phyloP scores from a whole-genome alignment of 2,888 invertebrate genomes.

The Mimumesa dahlbomi region DNA sequence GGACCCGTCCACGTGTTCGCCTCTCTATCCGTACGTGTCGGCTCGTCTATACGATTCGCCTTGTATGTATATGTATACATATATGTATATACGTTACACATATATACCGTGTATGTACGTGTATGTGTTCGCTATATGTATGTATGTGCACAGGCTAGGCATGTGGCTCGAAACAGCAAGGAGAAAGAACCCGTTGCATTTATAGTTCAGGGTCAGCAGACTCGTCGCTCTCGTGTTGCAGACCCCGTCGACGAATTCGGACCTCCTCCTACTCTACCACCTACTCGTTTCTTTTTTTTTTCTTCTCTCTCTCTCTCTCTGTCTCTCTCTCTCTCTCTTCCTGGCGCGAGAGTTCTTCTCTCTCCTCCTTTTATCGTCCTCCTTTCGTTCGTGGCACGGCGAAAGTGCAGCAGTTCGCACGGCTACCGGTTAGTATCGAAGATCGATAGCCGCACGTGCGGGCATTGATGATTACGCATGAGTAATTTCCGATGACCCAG shows the following conservation, averaged over 20 bases:
- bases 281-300: background rate
- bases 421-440: slow-evolving; percentile 19
- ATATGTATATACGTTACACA: too few species aligned
- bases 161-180: slow-evolving; percentile 49
- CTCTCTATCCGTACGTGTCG: slow-evolving; percentile 13
- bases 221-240: slow-evolving; percentile 40
- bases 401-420: slow-evolving; percentile 29
- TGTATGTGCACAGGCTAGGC: slow-evolving; percentile 38
- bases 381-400: slow-evolving; percentile 4
- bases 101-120: slow-evolving; percentile 1
- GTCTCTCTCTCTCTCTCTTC: background rate
- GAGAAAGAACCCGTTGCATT: slow-evolving; percentile 66
- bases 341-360: too few species aligned
- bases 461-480: slow-evolving; percentile 15
- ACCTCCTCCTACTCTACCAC: slow-evolving; percentile 4
- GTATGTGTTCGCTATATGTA: background rate
- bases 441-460: slow-evolving; percentile 29
- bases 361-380: background rate
- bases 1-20: slow-evolving; percentile 30
- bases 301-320: background rate
- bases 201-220: slow-evolving; percentile 75
- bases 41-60: slow-evolving; percentile 16
- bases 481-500: slow-evolving; percentile 31
- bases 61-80: too few species aligned
- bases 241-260: slow-evolving; percentile 38